These are phyloP conservation scores for Manacus vitellinus DNA, from an alignment of 2,113 vertebrate genomes.

Conservation along the genomic window DNA sequence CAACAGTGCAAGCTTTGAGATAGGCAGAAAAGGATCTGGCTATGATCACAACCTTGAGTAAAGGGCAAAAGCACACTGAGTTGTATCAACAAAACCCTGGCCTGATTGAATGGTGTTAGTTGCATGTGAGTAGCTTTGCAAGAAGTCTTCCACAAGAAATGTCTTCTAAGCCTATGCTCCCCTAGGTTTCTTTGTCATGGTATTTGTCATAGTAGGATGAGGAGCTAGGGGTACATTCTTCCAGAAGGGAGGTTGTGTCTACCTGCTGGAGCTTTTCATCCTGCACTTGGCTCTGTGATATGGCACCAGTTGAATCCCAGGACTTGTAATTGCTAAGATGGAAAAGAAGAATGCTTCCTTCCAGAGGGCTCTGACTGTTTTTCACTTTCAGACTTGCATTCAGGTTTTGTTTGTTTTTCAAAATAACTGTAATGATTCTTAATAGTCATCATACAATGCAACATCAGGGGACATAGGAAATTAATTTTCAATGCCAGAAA, in stretches of 20 bases:
- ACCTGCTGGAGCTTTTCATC: not conserved
- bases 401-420: slow-evolving; percentile 27
- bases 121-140: rapidly evolving
- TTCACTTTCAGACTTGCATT: not conserved
- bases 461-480: slow-evolving; percentile 4
- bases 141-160: not conserved
- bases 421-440: not conserved
- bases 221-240: not conserved
- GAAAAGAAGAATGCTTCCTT: not conserved
- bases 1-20: not conserved
- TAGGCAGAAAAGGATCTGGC: not conserved
- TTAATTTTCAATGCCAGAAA: slow-evolving; percentile 13
- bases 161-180: not conserved
- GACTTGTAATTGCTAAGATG: not conserved
- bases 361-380: not conserved
- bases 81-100: not conserved
- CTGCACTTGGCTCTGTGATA: not conserved
- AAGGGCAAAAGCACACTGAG: not conserved
- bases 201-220: not conserved
- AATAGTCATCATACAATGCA: slow-evolving; percentile 6
- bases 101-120: not conserved
- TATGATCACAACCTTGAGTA: not conserved
- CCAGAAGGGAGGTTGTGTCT: not conserved
- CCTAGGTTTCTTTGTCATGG: not conserved
- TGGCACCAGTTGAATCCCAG: not conserved